Evolutionary conservation across 2,113 vertebrate genomes (phyloP).

Genomic region (Motacilla alba): DNA sequence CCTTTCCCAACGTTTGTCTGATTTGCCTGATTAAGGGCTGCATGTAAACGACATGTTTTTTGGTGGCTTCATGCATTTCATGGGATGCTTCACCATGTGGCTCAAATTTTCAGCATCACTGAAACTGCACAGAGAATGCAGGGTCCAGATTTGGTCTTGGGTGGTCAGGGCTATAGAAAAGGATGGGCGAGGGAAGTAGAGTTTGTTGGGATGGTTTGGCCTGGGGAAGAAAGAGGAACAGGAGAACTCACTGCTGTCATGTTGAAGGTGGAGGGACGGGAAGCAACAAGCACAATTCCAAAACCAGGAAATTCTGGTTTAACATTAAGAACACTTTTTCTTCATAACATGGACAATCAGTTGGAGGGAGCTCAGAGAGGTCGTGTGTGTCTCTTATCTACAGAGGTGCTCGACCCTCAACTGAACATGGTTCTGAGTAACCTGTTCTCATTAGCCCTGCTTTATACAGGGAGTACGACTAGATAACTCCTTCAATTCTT

Average conservation of each 20-base stretch:
- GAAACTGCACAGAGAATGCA: background rate
- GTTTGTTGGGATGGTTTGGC: background rate
- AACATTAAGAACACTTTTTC: background rate
- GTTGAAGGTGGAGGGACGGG: background rate
- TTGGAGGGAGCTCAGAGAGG: background rate
- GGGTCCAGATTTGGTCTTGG: background rate
- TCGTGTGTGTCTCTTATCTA: fast-evolving
- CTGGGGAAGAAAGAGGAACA: background rate
- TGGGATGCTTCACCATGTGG: background rate
- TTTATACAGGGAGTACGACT: background rate
- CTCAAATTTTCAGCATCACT: background rate
- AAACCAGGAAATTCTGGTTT: background rate
- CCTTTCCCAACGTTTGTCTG: background rate
- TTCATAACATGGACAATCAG: background rate
- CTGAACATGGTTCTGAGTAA: background rate
- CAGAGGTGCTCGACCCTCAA: fast-evolving
- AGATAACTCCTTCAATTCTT: background rate
- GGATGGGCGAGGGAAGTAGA: background rate
- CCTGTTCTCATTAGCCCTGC: background rate
- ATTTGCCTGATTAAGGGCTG: background rate
- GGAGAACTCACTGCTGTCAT: background rate
- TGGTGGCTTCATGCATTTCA: background rate
- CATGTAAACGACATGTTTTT: background rate
- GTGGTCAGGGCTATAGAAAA: fast-evolving
- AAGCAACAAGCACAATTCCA: background rate